Conservation (phyloP, 2,113 vertebrate species). For the Chlorodrepanis virens region DNA sequence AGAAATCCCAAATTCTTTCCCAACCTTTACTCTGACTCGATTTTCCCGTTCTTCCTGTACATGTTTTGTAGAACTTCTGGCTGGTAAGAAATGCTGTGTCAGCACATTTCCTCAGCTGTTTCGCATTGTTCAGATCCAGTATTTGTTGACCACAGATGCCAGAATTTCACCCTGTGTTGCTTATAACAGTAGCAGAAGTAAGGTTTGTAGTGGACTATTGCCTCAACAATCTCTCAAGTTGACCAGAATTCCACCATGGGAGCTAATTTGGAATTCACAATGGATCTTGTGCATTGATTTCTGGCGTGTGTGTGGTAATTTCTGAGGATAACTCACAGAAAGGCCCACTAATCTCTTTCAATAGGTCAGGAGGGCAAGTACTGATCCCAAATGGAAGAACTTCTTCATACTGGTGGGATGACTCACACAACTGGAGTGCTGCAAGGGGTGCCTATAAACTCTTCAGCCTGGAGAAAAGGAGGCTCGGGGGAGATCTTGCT, state of each 20-base stretch:
- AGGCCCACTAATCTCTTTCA: not conserved
- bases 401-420: not conserved
- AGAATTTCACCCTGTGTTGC: not conserved
- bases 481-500: not conserved
- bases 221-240: not conserved
- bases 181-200: not conserved
- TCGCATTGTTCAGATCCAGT: not conserved
- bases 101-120: not conserved
- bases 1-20: constrained; percentile 6
- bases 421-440: not conserved
- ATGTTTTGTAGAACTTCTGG: not conserved
- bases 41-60: constrained; percentile 23
- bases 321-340: not conserved
- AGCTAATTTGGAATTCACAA: not conserved
- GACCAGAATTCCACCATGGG: not conserved
- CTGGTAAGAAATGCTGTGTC: not conserved
- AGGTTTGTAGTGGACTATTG: not conserved
- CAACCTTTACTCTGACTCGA: not conserved
- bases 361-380: not conserved
- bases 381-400: not conserved
- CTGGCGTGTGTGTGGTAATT: not conserved
- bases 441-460: not conserved
- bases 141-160: not conserved
- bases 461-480: not conserved
- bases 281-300: not conserved